phyloP scores from a whole-genome alignment of 2,888 invertebrate species.

The Acronicta psi region DNA sequence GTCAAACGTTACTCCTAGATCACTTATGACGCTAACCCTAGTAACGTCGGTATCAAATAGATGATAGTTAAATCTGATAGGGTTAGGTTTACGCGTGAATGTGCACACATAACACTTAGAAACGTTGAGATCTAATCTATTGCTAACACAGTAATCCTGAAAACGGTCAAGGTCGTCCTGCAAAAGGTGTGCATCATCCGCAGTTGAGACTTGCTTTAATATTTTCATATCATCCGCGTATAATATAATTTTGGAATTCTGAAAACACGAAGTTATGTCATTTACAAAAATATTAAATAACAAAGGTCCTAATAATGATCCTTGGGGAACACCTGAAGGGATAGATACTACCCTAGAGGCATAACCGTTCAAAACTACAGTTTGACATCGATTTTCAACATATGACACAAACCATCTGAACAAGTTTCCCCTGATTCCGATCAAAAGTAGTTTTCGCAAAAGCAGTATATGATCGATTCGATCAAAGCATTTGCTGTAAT shows the following conservation, averaged over 20 bases:
- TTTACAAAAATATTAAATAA: background rate
- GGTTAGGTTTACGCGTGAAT: background rate
- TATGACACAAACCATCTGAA: slow-evolving; percentile 4
- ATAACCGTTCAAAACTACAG: slow-evolving; percentile 8
- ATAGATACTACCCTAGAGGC: background rate
- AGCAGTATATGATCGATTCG: no score
- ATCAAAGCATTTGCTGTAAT: no score
- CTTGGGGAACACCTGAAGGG: slow-evolving; percentile 6
- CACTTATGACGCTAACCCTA: no score
- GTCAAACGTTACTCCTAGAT: no score
- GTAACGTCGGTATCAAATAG: no score
- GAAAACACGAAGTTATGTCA: background rate
- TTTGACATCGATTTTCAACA: no score
- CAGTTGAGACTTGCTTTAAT: background rate
- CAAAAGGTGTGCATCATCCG: background rate
- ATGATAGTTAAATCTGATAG: no score
- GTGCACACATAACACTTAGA: background rate
- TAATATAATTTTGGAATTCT: background rate
- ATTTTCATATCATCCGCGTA: background rate
- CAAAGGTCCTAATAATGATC: background rate
- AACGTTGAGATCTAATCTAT: background rate
- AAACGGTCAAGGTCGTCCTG: background rate
- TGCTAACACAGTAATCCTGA: background rate
- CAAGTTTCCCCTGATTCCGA: slow-evolving; percentile 2
- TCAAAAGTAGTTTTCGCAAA: background rate